phyloP scores from a whole-genome alignment of 1,140 invertebrate genomes.

The Cephus cinctus region DNA sequence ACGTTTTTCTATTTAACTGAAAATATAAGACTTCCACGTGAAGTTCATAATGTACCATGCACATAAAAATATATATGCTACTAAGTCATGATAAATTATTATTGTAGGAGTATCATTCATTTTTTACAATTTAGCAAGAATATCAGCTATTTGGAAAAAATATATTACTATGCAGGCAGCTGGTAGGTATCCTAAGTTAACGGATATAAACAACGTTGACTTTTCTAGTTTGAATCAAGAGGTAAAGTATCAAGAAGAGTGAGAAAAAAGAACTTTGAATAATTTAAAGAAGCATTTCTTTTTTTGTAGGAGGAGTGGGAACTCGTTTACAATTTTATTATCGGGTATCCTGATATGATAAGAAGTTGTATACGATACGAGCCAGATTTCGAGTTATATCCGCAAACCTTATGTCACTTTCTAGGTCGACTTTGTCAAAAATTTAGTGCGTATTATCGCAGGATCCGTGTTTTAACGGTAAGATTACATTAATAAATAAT shows the following conservation, averaged over 20 bases:
- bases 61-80: not conserved
- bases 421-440: slow-evolving; percentile 61
- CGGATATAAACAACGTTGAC: slow-evolving; percentile 58
- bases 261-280: not conserved
- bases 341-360: slow-evolving; percentile 62
- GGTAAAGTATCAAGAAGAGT: slow-evolving; percentile 46
- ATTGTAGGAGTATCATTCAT: slow-evolving; percentile 66
- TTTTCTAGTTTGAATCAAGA: slow-evolving; percentile 62
- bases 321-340: slow-evolving; percentile 65
- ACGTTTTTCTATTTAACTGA: not conserved
- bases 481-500: slow-evolving; percentile 20
- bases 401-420: slow-evolving; percentile 66
- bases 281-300: too few species aligned
- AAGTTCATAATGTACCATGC: too few species aligned
- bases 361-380: slow-evolving; percentile 53
- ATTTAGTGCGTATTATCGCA: slow-evolving; percentile 72
- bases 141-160: slow-evolving; percentile 63
- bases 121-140: slow-evolving; percentile 70
- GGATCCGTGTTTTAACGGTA: slow-evolving; percentile 66
- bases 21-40: too few species aligned
- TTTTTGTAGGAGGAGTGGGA: slow-evolving; percentile 69
- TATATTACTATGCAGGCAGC: slow-evolving; percentile 57
- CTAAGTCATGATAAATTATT: slow-evolving; percentile 1
- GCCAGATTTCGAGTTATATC: slow-evolving; percentile 53
- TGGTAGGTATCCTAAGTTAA: slow-evolving; percentile 59